Conservation (phyloP, 1,140 invertebrate species). For the Apis dorsata region DNA sequence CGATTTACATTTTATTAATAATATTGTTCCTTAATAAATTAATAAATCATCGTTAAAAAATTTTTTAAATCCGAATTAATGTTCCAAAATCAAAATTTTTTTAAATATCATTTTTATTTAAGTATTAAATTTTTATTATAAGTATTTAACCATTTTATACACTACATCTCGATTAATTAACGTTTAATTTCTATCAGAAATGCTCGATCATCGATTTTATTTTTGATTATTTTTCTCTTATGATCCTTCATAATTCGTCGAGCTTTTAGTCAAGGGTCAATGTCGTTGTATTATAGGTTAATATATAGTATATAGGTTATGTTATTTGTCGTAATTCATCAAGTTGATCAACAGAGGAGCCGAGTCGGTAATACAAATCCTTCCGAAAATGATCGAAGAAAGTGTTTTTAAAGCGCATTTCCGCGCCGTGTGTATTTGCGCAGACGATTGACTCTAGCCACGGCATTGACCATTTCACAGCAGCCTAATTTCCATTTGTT, state of each 20-base stretch:
- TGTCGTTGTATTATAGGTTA: no score
- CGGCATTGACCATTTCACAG: constrained; percentile 60
- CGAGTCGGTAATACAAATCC: background rate
- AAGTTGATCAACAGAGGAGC: background rate
- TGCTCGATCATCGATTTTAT: background rate
- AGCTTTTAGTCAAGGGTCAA: background rate
- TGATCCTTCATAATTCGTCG: background rate
- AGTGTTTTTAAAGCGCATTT: background rate
- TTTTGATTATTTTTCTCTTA: no score
- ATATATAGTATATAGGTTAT: background rate
- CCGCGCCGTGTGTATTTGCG: background rate
- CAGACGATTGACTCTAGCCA: constrained; percentile 56
- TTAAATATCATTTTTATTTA: no score
- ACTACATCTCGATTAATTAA: no score
- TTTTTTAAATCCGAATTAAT: no score
- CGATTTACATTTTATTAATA: no score
- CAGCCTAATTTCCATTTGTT: constrained; percentile 68
- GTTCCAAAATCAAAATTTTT: no score
- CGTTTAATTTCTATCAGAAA: background rate
- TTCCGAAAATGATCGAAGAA: background rate
- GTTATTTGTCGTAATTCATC: background rate
- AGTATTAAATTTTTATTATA: no score
- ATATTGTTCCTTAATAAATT: no score
- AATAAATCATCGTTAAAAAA: no score
- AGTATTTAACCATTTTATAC: no score